Evolutionary conservation across 64 coral and sea anemone species (phyloP).

Genomic region (Pocillopora damicornis): DNA sequence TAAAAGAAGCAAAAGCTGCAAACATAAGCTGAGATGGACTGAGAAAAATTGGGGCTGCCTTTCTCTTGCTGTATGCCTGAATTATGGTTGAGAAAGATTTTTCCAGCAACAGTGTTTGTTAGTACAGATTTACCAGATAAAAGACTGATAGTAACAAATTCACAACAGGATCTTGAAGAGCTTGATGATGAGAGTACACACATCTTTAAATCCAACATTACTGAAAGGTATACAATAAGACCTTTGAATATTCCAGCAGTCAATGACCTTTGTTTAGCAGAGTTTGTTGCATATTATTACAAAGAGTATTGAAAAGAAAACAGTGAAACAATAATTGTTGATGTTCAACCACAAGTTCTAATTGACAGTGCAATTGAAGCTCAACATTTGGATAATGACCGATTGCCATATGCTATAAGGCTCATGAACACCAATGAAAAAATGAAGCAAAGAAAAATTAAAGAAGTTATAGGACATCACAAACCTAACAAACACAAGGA

Average conservation of each 20-base stretch:
- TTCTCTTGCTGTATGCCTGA: slow-evolving; percentile 6
- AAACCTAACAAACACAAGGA: slow-evolving; percentile 16
- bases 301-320: background rate
- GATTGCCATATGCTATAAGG: background rate
- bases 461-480: slow-evolving; percentile 36
- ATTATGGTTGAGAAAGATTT: background rate
- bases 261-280: background rate
- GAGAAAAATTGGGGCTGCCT: slow-evolving; percentile 32
- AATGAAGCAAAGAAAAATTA: slow-evolving; percentile 24
- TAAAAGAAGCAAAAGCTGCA: slow-evolving; percentile 44
- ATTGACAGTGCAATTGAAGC: background rate
- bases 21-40: slow-evolving; percentile 21
- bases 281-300: slow-evolving; percentile 2
- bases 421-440: slow-evolving; percentile 37
- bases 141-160: background rate
- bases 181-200: background rate
- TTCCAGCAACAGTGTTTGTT: background rate
- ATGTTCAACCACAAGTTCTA: background rate
- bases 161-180: background rate
- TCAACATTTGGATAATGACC: background rate
- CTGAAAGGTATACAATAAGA: background rate
- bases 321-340: background rate
- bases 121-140: background rate
- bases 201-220: slow-evolving; percentile 17
- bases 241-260: no score